Percentiles rank a stretch among this genome's conserved stretches.
Conservation (phyloP, 2,797 vertebrate species). For the Leontocebus nigricollis region DNA sequence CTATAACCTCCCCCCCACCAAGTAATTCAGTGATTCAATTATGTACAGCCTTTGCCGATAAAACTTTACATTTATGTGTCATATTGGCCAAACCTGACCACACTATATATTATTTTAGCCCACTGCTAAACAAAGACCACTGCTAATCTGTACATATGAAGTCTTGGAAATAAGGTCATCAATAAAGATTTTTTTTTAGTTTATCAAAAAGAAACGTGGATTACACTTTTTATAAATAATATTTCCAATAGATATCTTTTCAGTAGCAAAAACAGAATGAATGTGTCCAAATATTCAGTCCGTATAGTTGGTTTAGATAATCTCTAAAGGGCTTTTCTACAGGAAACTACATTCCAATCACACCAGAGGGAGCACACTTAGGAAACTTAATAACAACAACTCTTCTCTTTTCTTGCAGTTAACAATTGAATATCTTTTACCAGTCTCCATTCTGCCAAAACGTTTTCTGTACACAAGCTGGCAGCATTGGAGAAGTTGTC, state of each 20-base stretch:
- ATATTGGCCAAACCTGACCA: neutral
- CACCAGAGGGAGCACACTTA: neutral
- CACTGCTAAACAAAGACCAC: neutral
- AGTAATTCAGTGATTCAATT: neutral
- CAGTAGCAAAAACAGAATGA: neutral
- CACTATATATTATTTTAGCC: neutral
- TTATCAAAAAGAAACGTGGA: neutral
- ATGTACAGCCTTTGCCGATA: neutral
- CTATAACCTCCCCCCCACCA: neutral
- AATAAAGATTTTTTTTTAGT: neutral
- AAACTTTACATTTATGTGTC: neutral
- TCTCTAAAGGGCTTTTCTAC: neutral
- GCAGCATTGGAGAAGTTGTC: conserved; percentile 62
- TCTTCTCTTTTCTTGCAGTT: conserved; percentile 10
- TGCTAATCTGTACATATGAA: neutral
- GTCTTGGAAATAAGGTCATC: neutral
- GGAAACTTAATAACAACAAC: conserved; percentile 27
- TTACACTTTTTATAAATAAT: conserved; percentile 2
- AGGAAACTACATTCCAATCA: neutral
- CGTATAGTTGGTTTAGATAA: neutral
- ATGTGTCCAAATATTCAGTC: neutral
- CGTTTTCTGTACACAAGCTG: conserved; percentile 70
- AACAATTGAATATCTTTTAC: conserved; percentile 59
- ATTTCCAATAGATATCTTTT: neutral
- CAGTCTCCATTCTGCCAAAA: conserved; percentile 59